Percentiles rank a stretch among this genome's conserved stretches.
These are phyloP conservation scores for Octodon degus DNA, from an alignment of 2,113 vertebrate species.

Conservation along the genomic window DNA sequence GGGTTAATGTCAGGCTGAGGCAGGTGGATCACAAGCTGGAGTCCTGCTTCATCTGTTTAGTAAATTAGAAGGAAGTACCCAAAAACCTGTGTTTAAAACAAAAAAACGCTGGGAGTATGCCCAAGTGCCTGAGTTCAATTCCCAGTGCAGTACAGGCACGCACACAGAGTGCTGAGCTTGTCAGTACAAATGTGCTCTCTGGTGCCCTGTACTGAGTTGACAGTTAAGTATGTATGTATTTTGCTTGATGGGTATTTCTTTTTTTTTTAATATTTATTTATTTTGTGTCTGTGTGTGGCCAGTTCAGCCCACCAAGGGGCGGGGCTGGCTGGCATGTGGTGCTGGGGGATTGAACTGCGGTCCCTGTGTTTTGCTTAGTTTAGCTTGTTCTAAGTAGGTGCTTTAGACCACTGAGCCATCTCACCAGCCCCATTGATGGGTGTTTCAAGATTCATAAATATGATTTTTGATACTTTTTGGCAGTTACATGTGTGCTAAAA, in stretches of 20 bases:
- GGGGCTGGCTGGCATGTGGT: too few species aligned
- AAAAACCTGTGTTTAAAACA: not conserved
- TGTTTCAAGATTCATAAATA: slow-evolving; percentile 53
- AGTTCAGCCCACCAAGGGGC: too few species aligned
- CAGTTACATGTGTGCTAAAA: slow-evolving; percentile 27
- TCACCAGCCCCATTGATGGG: not conserved
- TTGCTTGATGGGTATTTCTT: not conserved
- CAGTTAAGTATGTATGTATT: slow-evolving; percentile 49
- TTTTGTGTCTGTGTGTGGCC: too few species aligned
- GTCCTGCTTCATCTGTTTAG: not conserved
- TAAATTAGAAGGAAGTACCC: not conserved
- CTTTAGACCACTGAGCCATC: too few species aligned
- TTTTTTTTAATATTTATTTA: too few species aligned
- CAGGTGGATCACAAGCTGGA: not conserved
- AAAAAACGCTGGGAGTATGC: too few species aligned
- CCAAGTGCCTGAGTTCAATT: not conserved
- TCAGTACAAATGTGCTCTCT: not conserved
- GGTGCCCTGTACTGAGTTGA: not conserved
- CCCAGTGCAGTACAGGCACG: not conserved
- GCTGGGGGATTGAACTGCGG: too few species aligned
- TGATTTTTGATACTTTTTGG: not conserved
- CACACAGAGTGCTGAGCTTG: not conserved
- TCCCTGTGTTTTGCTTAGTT: too few species aligned
- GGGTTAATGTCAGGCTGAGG: not conserved
- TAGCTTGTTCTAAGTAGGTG: too few species aligned